These are phyloP conservation scores for Cyprinodon variegatus DNA, from an alignment of 2,113 vertebrate species.

Conservation along the genomic window DNA sequence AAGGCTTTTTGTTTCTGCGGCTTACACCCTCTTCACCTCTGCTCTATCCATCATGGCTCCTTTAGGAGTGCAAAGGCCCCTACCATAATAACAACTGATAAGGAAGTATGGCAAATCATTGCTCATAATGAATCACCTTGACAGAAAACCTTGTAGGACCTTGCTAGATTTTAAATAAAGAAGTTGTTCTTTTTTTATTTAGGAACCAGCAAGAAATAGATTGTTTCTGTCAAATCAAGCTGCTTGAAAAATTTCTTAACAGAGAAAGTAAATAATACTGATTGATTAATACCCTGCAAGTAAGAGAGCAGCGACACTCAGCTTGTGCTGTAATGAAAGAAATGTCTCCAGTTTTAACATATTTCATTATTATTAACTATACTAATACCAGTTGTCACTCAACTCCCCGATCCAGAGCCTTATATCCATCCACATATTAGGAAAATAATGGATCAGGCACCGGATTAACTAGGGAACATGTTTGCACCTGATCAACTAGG, in stretches of 20 bases:
- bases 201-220: neutral
- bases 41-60: constrained; percentile 50
- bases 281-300: constrained; percentile 1
- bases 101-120: constrained; percentile 22
- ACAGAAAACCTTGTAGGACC: constrained; percentile 15
- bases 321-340: neutral
- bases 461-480: too few species aligned
- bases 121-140: constrained; percentile 39
- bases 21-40: constrained; percentile 21
- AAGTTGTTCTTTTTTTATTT: too few species aligned
- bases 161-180: constrained; percentile 30
- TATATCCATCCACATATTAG: too few species aligned
- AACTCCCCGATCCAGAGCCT: too few species aligned
- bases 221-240: neutral
- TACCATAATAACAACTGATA: constrained; percentile 48
- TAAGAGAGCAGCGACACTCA: neutral
- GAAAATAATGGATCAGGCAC: too few species aligned
- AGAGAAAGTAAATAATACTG: neutral
- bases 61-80: constrained; percentile 24
- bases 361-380: neutral
- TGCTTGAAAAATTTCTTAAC: neutral
- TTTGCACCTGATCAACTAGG: too few species aligned
- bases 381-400: neutral
- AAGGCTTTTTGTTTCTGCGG: constrained; percentile 13
- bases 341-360: neutral